Evolutionary conservation across 2,113 vertebrate species (phyloP).

Genomic region (Semicossyphus pulcher): DNA sequence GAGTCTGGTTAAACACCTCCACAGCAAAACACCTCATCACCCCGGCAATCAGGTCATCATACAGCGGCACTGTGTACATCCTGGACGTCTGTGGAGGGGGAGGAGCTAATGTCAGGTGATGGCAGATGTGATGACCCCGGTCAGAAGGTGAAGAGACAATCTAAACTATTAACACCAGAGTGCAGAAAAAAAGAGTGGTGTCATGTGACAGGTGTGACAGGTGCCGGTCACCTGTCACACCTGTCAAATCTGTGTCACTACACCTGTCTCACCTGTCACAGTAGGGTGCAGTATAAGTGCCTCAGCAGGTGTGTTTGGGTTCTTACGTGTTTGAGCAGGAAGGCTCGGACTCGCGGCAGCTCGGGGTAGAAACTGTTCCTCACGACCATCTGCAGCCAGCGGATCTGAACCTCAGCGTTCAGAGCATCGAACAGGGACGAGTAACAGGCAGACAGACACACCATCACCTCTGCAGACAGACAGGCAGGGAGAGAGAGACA

Average conservation of each 20-base stretch:
- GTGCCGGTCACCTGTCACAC: too few relatives aligned
- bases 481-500: not conserved
- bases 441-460: slow-evolving; percentile 88
- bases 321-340: slow-evolving; percentile 94
- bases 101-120: not conserved
- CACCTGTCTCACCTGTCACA: too few relatives aligned
- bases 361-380: slow-evolving; percentile 93
- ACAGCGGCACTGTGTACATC: slow-evolving; percentile 98
- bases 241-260: too few relatives aligned
- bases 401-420: slow-evolving; percentile 95
- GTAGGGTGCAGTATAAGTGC: too few relatives aligned
- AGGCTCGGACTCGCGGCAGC: slow-evolving; percentile 90
- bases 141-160: too few relatives aligned
- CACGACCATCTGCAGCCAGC: slow-evolving; percentile 96
- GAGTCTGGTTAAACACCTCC: slow-evolving; percentile 96
- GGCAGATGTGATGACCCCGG: too few relatives aligned
- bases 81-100: slow-evolving; percentile 88
- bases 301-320: not conserved
- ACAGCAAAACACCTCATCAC: slow-evolving; percentile 93
- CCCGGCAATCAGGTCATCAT: slow-evolving; percentile 94
- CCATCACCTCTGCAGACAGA: slow-evolving; percentile 87
- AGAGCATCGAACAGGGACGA: slow-evolving; percentile 91
- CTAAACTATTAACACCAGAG: too few relatives aligned
- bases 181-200: too few relatives aligned
- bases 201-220: too few relatives aligned